Evolutionary conservation across 53 echinoderm and acorn worm species (phyloP).

Genomic region (Paelopatides confundens): DNA sequence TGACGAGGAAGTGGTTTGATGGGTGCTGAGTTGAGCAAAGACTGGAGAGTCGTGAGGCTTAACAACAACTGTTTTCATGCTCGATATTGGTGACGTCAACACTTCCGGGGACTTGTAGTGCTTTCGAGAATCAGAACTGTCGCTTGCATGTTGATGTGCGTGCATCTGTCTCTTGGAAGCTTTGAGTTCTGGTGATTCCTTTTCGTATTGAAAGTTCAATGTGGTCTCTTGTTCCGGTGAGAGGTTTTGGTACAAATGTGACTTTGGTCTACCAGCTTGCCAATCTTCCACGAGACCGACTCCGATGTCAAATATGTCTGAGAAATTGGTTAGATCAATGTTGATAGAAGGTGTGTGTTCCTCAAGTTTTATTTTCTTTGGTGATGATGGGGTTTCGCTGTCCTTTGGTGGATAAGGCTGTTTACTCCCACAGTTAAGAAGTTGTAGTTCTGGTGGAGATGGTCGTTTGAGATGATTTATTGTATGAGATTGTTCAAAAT

Average conservation of each 20-base stretch:
- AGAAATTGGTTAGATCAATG: constrained; percentile 84
- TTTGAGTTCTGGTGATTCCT: neutral
- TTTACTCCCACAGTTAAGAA: constrained; percentile 26
- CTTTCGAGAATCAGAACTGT: neutral
- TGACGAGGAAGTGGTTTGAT: constrained; percentile 23
- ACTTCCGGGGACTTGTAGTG: neutral
- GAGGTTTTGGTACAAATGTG: constrained; percentile 80
- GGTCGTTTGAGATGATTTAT: constrained; percentile 47
- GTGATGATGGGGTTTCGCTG: neutral
- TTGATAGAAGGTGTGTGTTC: constrained; percentile 85
- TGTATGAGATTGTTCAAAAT: constrained; percentile 11
- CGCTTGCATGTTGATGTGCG: neutral
- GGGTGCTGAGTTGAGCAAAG: constrained; percentile 64
- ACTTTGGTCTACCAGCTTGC: constrained; percentile 87
- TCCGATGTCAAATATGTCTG: constrained; percentile 91
- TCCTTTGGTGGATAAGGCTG: neutral
- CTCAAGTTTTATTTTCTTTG: constrained; percentile 63
- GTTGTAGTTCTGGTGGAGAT: constrained; percentile 65
- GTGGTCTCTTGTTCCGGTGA: constrained; percentile 49
- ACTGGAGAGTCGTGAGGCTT: constrained; percentile 52
- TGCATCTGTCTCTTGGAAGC: neutral
- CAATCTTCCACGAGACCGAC: constrained; percentile 81
- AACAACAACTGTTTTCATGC: neutral
- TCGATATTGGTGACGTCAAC: constrained; percentile 5
- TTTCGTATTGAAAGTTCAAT: neutral